Evolutionary conservation across 2,888 invertebrate species (phyloP), one percentile per base, ranked within the genome.

Genomic region (Chesias legatella): DNA sequence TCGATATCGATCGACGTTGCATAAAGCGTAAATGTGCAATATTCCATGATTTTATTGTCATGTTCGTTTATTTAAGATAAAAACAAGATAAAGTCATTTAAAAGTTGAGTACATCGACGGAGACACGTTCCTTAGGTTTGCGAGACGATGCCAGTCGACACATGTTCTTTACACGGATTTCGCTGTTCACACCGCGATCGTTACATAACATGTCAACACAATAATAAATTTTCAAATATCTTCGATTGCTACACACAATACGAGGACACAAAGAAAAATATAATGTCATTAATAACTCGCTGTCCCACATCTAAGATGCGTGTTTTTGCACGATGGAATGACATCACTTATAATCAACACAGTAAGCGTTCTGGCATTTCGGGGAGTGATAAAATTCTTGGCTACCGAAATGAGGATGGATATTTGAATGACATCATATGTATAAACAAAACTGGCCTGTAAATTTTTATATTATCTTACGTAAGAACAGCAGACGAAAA

Each of bases 71-170:
- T 68, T 60, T 49, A 60, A 59, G 69, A 79, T 76, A 69, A 73
- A 70, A 70, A 62, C 63, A 64, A 56, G 69, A 79, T 75, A 69
- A 73, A 73, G 73, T 70, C 65, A 64, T 76, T 68, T 58, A 63
- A 56, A 51, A 54, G 42, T 56, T 55, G 54, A 49, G 51, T 42
- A 46, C 49, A 44, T 54, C 56, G 47, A 58, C 58, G 47, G 43
- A 53, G 46, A 49, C 49, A 51, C 37, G 39, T 40, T 50, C 37
- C 28, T 37, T 43, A 20, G 34, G 43, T 47, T 28, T 35, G n/a
- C 45, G 42, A 40, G 33, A 37, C 31, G 48, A 50, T n/a, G n/a
- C n/a, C 46, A 48, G 42, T 10, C 33, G 38, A 27, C n/a, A 31
- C 44, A 41, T 32, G 40, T 52, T 47, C 55, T 53, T 49, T 35